A percentile compares a stretch with the other conserved stretches of the same genome.
phyloP scores from a whole-genome alignment of 2,113 vertebrate species.

The Solea solea region DNA sequence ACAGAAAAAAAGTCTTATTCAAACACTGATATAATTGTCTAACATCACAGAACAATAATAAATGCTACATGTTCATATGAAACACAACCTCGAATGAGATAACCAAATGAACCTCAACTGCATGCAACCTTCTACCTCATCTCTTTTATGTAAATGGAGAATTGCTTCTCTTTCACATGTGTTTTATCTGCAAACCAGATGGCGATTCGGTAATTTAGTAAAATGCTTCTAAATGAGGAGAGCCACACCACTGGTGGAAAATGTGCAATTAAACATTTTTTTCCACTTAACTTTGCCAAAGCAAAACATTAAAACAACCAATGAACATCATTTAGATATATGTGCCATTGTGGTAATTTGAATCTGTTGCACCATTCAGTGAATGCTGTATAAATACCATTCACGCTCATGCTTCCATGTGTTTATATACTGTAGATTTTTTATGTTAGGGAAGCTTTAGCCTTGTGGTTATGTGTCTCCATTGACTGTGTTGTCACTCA shows the following conservation, averaged over 20 bases:
- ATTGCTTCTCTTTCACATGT: constrained; percentile 61
- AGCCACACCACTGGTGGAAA: constrained; percentile 47
- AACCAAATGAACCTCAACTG: constrained; percentile 24
- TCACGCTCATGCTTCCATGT: constrained; percentile 20
- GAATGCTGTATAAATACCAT: constrained; percentile 39
- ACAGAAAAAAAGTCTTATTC: neutral
- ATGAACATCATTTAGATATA: constrained; percentile 50
- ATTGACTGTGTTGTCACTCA: too few species aligned
- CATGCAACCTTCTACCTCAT: too few species aligned
- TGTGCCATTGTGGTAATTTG: constrained; percentile 42
- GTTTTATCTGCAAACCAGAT: constrained; percentile 72
- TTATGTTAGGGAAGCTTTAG: constrained; percentile 11
- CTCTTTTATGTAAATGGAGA: constrained; percentile 48
- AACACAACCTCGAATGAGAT: neutral
- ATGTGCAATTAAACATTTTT: constrained; percentile 44
- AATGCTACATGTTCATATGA: neutral
- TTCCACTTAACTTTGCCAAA: constrained; percentile 23
- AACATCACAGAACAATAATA: constrained; percentile 1
- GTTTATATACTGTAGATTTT: constrained; percentile 15
- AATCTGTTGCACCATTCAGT: constrained; percentile 39
- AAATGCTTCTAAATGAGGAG: constrained; percentile 70
- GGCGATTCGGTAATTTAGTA: constrained; percentile 67
- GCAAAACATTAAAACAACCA: constrained; percentile 53
- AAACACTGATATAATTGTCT: neutral
- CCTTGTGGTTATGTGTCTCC: too few species aligned